Percentiles rank a stretch among this genome's conserved stretches.
Evolutionary conservation across 2,797 vertebrate genomes (phyloP).

Genomic region (Acrocephalus scirpaceus): DNA sequence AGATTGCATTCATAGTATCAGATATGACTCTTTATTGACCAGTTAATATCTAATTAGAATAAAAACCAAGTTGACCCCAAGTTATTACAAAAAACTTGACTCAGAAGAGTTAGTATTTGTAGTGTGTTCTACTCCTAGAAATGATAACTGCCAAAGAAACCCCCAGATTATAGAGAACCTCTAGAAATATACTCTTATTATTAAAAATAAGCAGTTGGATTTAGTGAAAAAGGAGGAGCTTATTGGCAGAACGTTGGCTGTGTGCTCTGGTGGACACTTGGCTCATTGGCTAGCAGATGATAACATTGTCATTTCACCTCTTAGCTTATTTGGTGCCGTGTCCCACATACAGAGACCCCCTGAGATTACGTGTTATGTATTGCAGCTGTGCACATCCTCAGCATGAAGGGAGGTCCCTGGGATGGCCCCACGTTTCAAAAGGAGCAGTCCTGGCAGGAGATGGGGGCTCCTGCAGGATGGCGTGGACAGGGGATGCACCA

Average conservation of each 20-base stretch:
- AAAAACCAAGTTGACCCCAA: background rate
- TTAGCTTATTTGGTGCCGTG: background rate
- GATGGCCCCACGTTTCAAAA: fast-evolving
- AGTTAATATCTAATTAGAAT: background rate
- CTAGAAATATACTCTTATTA: background rate
- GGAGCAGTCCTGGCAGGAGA: background rate
- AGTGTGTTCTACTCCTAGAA: background rate
- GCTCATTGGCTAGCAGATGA: background rate
- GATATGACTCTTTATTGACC: background rate
- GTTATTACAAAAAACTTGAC: background rate
- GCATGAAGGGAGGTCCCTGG: fast-evolving
- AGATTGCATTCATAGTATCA: background rate
- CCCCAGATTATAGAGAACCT: background rate
- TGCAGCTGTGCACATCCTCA: background rate
- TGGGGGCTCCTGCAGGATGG: background rate
- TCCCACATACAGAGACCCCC: background rate
- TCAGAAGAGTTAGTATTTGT: background rate
- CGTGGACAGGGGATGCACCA: fast-evolving
- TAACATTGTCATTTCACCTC: background rate
- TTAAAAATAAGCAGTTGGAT: background rate
- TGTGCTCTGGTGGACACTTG: background rate
- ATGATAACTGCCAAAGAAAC: background rate
- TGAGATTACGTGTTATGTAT: fast-evolving
- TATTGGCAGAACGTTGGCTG: fast-evolving
- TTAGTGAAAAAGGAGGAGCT: background rate